Base-by-base conservation (phyloP, 1,140 invertebrate species). In the Augochlora pura region DNA sequence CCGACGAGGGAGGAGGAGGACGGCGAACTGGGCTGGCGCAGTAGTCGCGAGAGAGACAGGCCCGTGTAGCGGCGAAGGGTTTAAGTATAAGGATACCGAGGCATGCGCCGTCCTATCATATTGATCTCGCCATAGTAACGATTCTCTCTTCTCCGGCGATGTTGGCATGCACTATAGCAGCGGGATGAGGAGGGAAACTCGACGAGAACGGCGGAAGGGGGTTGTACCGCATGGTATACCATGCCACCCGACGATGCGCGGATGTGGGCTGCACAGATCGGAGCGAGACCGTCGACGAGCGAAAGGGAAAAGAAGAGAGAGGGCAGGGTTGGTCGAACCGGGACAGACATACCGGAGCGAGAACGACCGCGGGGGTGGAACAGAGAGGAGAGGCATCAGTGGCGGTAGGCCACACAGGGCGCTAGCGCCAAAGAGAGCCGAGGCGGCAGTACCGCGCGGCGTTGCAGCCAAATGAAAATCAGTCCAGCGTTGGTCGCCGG, bases 81-180 rank as follows among this genome's bases (percentile, higher is more conserved):
- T 86, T 80, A 87, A 85, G 86, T 84, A 88, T 87, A 87, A 83
- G 88, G 81, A 86, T 88, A 83, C 76, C 84, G 85, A 89, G 87
- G 90, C 91, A 91, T 91, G 91, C 91, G 91, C 91, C 70, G 83
- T 91, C 80, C 84, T 87, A 91, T 91, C 87, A 91, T 92, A 92
- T 92, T 91, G 91, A 92, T 92, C 91, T 92, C 89, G 90, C 90
- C 90, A 91, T 92, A 92, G 91, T 92, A 92, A 92, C 91, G 91
- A 91, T 92, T 92, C 91, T 91, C 90, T 92, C 91, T 91, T 91
- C 90, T 91, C 89, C 77, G 83, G 84, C 88, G 88, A 90, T 91
- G 89, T 89, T 88, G 90, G 90, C 90, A 91, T 89, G 88, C 90
- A 92, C 88, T 88, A 84, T 90, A 87, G 86, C 80, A 74, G 62